phyloP scores from a whole-genome alignment of 2,888 invertebrate species.

The Silvanus unidentatus region DNA sequence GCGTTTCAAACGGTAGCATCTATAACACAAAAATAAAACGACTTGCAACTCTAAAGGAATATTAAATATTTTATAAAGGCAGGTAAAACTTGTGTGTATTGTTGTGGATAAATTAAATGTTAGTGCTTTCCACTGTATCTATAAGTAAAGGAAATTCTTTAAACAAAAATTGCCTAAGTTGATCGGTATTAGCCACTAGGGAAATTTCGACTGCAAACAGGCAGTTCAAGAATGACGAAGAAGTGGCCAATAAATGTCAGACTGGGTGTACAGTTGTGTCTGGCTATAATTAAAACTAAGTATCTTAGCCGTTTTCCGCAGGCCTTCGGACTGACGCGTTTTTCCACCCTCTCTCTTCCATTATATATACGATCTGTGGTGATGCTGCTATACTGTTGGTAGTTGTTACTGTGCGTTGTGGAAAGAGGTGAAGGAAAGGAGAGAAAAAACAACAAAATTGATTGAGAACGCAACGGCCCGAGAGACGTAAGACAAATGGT shows the following conservation, averaged over 20 bases:
- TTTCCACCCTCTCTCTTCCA: slow-evolving; percentile 2
- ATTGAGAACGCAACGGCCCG: slow-evolving; percentile 40
- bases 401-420: neutral
- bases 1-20: no score
- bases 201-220: slow-evolving; percentile 33
- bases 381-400: no score
- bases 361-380: no score
- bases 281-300: slow-evolving; percentile 44
- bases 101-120: no score
- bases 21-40: no score
- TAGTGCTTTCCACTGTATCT: no score
- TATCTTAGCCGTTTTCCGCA: slow-evolving; percentile 35
- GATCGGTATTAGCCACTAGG: slow-evolving; percentile 29
- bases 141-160: no score
- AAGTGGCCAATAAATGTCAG: slow-evolving; percentile 42
- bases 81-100: no score
- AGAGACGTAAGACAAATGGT: slow-evolving; percentile 40
- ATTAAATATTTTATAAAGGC: no score
- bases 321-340: slow-evolving; percentile 24
- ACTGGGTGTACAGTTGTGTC: slow-evolving; percentile 31
- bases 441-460: slow-evolving; percentile 35
- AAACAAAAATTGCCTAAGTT: slow-evolving; percentile 4
- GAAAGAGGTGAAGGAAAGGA: slow-evolving; percentile 8
- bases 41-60: no score
- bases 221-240: slow-evolving; percentile 32